phyloP scores from a whole-genome alignment of 2,797 vertebrate genomes.

The Platalea minor region DNA sequence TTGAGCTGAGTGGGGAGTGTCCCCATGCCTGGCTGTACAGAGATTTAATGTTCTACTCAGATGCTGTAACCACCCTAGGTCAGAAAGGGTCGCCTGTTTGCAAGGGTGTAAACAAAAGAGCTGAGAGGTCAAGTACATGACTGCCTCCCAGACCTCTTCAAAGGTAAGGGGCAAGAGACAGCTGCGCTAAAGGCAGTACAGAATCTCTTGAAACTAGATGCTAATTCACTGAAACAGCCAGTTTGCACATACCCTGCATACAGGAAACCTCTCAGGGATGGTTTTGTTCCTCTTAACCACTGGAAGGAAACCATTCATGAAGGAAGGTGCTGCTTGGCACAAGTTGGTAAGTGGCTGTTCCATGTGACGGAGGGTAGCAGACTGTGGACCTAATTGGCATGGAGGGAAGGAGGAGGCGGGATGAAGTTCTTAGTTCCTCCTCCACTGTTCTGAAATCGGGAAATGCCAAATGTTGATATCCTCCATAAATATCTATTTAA shows the following conservation, averaged over 20 bases:
- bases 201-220: neutral
- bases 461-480: constrained; percentile 54
- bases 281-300: neutral
- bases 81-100: neutral
- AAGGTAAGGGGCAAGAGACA: neutral
- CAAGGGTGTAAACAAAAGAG: neutral
- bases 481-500: constrained; percentile 47
- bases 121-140: neutral
- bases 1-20: neutral
- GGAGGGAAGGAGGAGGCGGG: neutral
- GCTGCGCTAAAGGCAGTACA: neutral
- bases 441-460: constrained; percentile 35
- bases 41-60: neutral
- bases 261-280: neutral
- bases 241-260: neutral
- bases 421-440: constrained; percentile 49
- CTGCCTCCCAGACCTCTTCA: neutral
- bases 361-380: neutral
- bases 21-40: neutral
- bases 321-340: neutral
- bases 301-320: neutral
- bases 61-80: neutral
- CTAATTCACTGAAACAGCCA: neutral
- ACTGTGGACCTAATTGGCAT: constrained; percentile 1
- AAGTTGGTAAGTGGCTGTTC: neutral